Evolutionary conservation across 2,113 vertebrate genomes (phyloP), one percentile per base, ranked within the genome.

Genomic region (Calyptommatus sinebrachiatus): DNA sequence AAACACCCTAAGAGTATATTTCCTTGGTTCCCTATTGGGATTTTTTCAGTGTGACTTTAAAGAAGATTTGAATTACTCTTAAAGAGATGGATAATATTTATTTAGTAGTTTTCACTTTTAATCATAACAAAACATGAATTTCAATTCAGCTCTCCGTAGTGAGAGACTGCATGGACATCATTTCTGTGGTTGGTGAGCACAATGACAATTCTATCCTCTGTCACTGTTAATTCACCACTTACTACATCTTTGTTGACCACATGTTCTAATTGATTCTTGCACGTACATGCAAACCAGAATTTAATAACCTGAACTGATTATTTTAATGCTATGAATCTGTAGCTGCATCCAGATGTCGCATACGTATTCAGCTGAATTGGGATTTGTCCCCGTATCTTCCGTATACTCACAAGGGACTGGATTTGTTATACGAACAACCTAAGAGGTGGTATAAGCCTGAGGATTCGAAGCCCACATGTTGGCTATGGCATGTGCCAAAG

Each of bases 21-120:
- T 77, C 73, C 22, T 66, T 87, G 82, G 48, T 83, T 84, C 84
- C 86, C 88, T 71, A 53, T 71, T 87, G 87, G 63, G 69, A 63
- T 87, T 76, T 31, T 89, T 53, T 89, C 61, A 82, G 31, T 76
- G 48, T 86, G 75, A 88, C 81, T 87, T 87, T 85, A 45, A 74
- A 53, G 48, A 20, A 85, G 83, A 83, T 67, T 76, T 0, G 21
- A 65, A 78, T 85, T 84, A 81, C 60, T 71, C 28, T 72, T 80
- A 81, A 35, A 45, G 10, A 72, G 57, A 41, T 57, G 0, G 41
- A 63, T 76, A 63, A 7, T 76, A 71, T 71, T 79, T 85, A 18
- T 53, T 61, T 72, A 71, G 5, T 77, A 74, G 84, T 77, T 45
- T 0, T 0, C 82, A 12, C 7, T 78, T 21, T 74, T 24, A 31